Base-by-base conservation (phyloP, 2,113 vertebrate genomes). In the Burhinus oedicnemus region DNA sequence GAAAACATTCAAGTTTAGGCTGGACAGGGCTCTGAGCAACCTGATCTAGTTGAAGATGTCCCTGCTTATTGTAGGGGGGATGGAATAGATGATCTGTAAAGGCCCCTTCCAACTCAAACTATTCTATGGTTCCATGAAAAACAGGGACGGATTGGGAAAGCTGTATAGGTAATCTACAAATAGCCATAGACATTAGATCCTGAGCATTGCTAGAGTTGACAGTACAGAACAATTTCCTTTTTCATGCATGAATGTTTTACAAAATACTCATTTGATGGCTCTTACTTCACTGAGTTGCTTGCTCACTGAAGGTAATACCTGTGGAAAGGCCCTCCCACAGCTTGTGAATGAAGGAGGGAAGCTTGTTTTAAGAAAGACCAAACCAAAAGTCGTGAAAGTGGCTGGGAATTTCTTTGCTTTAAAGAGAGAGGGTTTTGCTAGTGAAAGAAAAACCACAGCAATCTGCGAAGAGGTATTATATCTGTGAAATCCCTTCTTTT, bases 1-100 rank as follows among this genome's bases (percentile, higher is more conserved):
- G 26, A 15, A 66, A 74, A 47, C 6, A 1, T 38, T 88, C 26
- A 60, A 55, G 12, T 11, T 17, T 49, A 34, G 18, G 3, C 8
- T 60, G n/a, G 22, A 70, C 0, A 0, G 14, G 32, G 32, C n/a
- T 84, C 36, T 87, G 54, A 77, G 25, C 32, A 77, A 38, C 5
- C 20, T 40, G 26, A 29, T 5, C 2, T 38, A 49, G 15, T 19
- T 52, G 60, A 84, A 77, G 18, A 42, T 25, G 6, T 51, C 38
- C 14, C 27, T 64, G 25, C 6, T 36, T 1, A 47, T 8, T 78
- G 8, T 29, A 87, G 16, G 4, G 20, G 3, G 1, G 1, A 8
- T 81, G 74, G 5, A 66, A 29, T 72, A 32, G 32, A 38, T 21
- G 11, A 26, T 4, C 22, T 83, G 75, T 47, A 42, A 88, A 82